These are phyloP conservation scores for Luperina testacea DNA, from an alignment of 2,888 invertebrate species.

Conservation along the genomic window DNA sequence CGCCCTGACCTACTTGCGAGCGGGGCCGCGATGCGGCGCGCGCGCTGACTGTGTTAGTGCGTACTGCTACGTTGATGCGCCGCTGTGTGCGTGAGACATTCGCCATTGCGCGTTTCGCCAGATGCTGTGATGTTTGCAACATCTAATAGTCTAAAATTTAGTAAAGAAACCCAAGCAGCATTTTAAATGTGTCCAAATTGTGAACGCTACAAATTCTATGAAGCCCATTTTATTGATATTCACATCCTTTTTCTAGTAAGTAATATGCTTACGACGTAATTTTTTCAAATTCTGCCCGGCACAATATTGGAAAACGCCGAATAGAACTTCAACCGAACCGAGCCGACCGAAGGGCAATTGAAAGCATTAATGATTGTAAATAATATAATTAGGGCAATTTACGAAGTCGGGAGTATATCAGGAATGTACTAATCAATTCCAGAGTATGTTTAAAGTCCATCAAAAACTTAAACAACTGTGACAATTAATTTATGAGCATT, in stretches of 20 bases:
- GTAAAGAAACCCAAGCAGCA: conserved; percentile 62
- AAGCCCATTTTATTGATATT: neutral
- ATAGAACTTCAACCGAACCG: neutral
- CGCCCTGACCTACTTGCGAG: conserved; percentile 90
- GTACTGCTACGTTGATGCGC: conserved; percentile 75
- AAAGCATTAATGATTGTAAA: no score
- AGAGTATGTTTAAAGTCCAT: neutral
- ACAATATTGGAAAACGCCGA: neutral
- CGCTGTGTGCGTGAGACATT: conserved; percentile 84
- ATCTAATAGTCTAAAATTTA: conserved; percentile 75
- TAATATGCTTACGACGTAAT: neutral
- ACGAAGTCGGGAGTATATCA: neutral
- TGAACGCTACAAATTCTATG: neutral
- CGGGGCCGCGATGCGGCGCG: conserved; percentile 90
- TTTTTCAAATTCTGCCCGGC: neutral
- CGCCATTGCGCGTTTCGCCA: conserved; percentile 88
- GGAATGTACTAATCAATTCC: neutral
- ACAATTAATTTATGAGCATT: neutral
- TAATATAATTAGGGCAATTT: neutral
- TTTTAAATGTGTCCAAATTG: conserved; percentile 13
- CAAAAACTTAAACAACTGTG: neutral
- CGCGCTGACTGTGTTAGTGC: conserved; percentile 83
- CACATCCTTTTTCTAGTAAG: neutral
- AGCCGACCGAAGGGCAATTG: neutral
- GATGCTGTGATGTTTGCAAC: conserved; percentile 87